Conservation (phyloP, 2,797 vertebrate genomes). For the Karalla daura region DNA sequence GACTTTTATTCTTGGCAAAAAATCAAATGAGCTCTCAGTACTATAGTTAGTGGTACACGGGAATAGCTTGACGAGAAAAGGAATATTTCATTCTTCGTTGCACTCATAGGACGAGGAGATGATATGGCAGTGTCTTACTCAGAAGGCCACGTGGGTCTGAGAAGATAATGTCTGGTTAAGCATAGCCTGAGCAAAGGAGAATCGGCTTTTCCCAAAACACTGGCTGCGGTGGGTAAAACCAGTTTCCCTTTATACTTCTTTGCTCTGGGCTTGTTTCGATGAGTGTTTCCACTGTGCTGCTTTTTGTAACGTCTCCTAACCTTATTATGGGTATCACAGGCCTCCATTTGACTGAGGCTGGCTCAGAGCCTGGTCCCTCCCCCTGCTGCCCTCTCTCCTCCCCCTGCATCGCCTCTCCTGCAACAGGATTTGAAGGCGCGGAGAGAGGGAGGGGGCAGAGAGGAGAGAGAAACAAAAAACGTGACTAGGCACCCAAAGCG, state of each 20-base stretch:
- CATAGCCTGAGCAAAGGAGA: not conserved
- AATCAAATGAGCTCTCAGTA: no score
- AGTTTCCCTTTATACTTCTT: not conserved
- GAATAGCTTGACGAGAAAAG: no score
- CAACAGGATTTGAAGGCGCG: conserved; percentile 69
- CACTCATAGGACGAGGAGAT: not conserved
- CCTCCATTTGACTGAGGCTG: conserved; percentile 64
- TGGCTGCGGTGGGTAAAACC: not conserved
- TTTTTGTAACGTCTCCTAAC: conserved; percentile 45
- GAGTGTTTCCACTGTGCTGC: conserved; percentile 14
- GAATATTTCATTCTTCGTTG: no score
- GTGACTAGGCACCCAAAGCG: conserved; percentile 86
- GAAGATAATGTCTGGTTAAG: not conserved
- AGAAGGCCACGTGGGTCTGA: not conserved
- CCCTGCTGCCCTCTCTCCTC: conserved; percentile 43
- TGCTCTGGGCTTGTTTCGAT: conserved; percentile 19
- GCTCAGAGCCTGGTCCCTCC: conserved; percentile 56
- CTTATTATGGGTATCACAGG: conserved; percentile 53
- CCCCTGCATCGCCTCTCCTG: conserved; percentile 49
- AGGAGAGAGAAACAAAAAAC: conserved; percentile 80
- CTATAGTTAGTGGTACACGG: no score
- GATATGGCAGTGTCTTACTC: not conserved
- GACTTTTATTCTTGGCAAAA: no score
- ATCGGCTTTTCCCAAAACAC: not conserved
- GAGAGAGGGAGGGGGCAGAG: conserved; percentile 64